These are phyloP conservation scores for Labroides dimidiatus DNA, from an alignment of 2,797 vertebrate species.

Conservation along the genomic window DNA sequence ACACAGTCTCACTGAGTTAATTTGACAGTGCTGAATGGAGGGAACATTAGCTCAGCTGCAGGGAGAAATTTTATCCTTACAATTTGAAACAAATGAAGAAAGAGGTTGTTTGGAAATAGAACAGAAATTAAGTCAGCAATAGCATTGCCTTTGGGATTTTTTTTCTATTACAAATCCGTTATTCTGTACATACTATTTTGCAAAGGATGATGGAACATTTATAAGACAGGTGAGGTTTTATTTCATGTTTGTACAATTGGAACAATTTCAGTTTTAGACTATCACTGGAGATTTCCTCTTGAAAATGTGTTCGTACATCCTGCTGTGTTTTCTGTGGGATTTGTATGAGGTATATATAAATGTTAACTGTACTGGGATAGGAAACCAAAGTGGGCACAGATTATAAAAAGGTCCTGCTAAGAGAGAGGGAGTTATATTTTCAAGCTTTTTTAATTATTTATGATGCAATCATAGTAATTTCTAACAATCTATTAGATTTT, in stretches of 20 bases:
- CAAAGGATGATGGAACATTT: conserved; percentile 5
- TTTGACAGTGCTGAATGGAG: conserved; percentile 62
- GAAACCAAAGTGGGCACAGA: background rate
- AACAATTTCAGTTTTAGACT: too few species aligned
- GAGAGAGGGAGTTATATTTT: background rate
- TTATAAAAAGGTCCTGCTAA: background rate
- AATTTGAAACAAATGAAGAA: conserved; percentile 59
- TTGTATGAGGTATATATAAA: too few species aligned
- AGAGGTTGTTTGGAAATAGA: conserved; percentile 48
- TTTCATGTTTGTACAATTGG: too few species aligned
- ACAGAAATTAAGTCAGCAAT: conserved; percentile 40
- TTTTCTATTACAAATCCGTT: conserved; percentile 26
- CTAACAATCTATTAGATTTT: background rate
- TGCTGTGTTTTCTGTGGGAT: too few species aligned
- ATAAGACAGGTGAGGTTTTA: too few species aligned
- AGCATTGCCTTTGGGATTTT: conserved; percentile 10
- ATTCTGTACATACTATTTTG: conserved; percentile 1
- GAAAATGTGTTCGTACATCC: too few species aligned
- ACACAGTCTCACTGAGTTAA: conserved; percentile 55
- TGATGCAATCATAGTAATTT: background rate
- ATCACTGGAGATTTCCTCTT: too few species aligned
- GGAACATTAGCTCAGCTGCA: conserved; percentile 37
- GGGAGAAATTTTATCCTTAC: conserved; percentile 47
- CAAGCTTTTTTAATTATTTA: background rate
- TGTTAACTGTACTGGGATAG: too few species aligned